Evolutionary conservation across 2,888 invertebrate genomes (phyloP), one percentile per base, ranked within the genome.

Genomic region (Thecophora atra): DNA sequence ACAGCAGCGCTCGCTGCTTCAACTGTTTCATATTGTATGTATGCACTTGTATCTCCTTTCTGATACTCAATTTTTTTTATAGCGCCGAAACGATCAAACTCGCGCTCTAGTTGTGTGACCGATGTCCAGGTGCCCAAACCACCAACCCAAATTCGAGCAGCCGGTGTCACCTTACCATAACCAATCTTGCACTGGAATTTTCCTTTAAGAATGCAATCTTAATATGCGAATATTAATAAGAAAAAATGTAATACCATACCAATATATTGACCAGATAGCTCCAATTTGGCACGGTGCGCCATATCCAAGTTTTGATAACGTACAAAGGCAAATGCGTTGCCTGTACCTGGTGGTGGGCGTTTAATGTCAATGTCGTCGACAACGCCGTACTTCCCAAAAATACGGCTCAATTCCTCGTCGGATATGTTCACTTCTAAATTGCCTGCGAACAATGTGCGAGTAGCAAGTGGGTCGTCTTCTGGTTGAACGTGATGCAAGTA

Each of bases 321-420:
- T 0, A 99, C 96, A 88, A 99, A 98, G 15, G 98, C 98, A 88
- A 97, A 98, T 0, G 98, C 98, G 88, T 98, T 98, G 13, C 98
- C 98, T 17, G 97, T 97, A 1, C 97, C 98, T 0, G 97, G 97
- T 0, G 96, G 94, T 0, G 98, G 98, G 42, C 98, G 89, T 84
- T 99, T 99, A 68, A 99, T 98, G 83, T 99, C 99, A 82, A 99
- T 96, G 82, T 99, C 99, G 84, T 99, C 99, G 21, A 99, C 96
- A 75, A 94, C 91, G 54, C 99, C 99, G 87, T 96, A 99, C 74
- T 96, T 91, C 47, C 96, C 96, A 88, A 99, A 99, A 75, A 98
- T 97, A 72, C 97, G 90, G 15, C 96, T 89, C 19, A 98, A 88
- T 83, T 98, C 98, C 78, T 96, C 96, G 84, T 98, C 98, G 1